Evolutionary conservation across 2,797 vertebrate species (phyloP).

Genomic region (Sebastes jordani): DNA sequence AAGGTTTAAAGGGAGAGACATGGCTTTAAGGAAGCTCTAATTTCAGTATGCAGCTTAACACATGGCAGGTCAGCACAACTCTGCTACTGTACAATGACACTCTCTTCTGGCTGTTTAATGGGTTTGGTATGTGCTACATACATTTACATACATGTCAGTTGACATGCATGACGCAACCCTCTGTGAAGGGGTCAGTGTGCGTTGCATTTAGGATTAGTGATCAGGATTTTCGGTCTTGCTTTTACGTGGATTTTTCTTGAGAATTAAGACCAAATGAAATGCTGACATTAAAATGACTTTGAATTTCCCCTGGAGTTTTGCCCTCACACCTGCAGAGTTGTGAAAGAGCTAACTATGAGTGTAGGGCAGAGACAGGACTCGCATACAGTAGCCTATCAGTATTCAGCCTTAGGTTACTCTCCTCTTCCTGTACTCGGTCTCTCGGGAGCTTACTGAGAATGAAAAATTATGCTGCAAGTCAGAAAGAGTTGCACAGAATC

Average conservation of each 20-base stretch:
- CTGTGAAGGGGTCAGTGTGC: too few species aligned
- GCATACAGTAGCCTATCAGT: neutral
- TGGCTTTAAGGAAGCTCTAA: neutral
- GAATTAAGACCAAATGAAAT: neutral
- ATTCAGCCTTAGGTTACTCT: neutral
- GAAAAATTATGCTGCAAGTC: neutral
- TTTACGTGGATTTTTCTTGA: neutral
- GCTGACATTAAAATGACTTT: neutral
- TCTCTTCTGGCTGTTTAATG: neutral
- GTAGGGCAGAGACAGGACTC: neutral
- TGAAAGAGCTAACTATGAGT: neutral
- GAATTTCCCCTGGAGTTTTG: neutral
- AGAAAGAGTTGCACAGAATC: neutral
- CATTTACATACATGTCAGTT: neutral
- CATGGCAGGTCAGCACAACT: neutral
- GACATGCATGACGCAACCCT: neutral
- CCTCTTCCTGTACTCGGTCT: neutral
- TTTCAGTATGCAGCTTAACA: neutral
- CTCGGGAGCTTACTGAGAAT: neutral
- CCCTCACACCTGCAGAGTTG: neutral
- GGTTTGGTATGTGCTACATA: neutral
- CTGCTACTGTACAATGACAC: neutral
- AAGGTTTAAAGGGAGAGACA: neutral
- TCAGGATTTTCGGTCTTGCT: neutral
- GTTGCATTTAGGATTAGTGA: too few species aligned